phyloP scores from a whole-genome alignment of 2,113 vertebrate genomes.

The Scopus umbretta region DNA sequence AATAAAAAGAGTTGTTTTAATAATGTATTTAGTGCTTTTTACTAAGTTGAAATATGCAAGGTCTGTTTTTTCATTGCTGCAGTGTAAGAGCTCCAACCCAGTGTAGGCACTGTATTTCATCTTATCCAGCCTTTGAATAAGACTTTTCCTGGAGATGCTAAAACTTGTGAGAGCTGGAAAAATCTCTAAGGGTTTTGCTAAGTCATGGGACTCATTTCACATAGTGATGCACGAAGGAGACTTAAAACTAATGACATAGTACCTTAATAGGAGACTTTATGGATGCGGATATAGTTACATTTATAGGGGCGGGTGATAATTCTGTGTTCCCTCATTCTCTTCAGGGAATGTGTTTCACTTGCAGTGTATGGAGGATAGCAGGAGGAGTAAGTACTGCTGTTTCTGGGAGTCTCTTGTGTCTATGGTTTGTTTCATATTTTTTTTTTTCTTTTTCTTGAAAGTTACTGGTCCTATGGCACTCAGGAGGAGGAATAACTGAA shows the following conservation, averaged over 20 bases:
- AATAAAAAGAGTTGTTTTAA: not conserved
- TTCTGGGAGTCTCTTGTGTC: not conserved
- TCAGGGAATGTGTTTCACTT: not conserved
- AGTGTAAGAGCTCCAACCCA: not conserved
- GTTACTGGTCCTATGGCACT: not conserved
- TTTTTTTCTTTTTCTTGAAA: not conserved
- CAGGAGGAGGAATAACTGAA: not conserved
- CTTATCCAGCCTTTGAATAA: not conserved
- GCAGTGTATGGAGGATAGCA: not conserved
- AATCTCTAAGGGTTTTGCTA: not conserved
- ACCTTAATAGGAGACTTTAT: not conserved
- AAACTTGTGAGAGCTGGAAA: not conserved
- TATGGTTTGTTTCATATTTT: not conserved
- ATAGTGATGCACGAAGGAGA: not conserved
- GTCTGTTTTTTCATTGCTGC: not conserved
- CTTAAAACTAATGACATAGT: not conserved
- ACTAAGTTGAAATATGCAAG: not conserved
- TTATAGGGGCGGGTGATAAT: not conserved
- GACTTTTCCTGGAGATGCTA: not conserved
- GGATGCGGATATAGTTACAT: not conserved
- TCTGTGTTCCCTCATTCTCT: not conserved
- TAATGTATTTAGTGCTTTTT: conserved; percentile 5
- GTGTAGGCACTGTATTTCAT: not conserved
- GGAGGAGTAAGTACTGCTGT: not conserved
- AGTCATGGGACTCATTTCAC: not conserved